phyloP scores from a whole-genome alignment of 2,113 vertebrate genomes.

The Anseranas semipalmata region DNA sequence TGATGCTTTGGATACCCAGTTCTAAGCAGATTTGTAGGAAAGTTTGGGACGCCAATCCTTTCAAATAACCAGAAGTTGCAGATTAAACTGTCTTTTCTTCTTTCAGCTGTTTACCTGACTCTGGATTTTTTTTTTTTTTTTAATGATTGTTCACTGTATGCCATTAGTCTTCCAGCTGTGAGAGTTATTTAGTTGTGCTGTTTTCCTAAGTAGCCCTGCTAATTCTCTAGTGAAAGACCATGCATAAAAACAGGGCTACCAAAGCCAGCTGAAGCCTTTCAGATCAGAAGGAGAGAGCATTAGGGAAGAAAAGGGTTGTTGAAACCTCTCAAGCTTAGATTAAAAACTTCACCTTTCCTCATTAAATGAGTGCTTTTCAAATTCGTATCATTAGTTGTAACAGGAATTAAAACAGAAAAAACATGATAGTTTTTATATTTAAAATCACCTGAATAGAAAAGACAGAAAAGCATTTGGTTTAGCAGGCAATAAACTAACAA shows the following conservation, averaged over 20 bases:
- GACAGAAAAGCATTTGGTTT: background rate
- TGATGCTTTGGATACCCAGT: background rate
- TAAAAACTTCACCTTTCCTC: conserved; percentile 5
- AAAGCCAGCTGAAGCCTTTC: background rate
- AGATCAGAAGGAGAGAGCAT: background rate
- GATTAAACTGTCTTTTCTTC: background rate
- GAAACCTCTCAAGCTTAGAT: conserved; percentile 36
- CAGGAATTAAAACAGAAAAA: background rate
- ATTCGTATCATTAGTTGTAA: background rate
- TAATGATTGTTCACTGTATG: background rate
- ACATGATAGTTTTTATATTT: background rate
- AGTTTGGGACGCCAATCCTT: background rate
- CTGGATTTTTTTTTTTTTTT: background rate
- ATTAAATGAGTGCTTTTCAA: conserved; percentile 2
- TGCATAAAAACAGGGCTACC: background rate
- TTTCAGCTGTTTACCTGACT: background rate
- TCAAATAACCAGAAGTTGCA: background rate
- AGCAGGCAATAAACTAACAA: background rate
- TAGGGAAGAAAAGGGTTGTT: conserved; percentile 20
- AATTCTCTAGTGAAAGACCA: background rate
- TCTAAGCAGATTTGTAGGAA: background rate
- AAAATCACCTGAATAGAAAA: background rate
- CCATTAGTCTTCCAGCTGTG: conserved; percentile 5
- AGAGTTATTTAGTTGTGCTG: conserved; percentile 24
- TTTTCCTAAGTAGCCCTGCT: conserved; percentile 27